These are phyloP conservation scores for Sycobia sp. DNA, from an alignment of 1,140 invertebrate species.

Conservation along the genomic window DNA sequence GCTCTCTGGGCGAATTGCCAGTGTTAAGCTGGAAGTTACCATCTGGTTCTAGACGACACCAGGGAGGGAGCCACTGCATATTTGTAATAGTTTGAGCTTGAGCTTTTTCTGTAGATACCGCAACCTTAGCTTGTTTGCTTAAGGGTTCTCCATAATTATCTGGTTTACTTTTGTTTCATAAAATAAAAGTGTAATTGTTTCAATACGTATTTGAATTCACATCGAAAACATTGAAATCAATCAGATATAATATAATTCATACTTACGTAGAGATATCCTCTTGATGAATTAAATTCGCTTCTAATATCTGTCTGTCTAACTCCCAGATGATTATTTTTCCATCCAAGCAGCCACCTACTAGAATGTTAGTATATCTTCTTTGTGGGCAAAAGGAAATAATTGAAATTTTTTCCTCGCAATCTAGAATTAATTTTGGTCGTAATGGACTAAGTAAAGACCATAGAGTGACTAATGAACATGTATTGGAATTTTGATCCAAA, in stretches of 20 bases:
- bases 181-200: too few species aligned
- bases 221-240: too few species aligned
- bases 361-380: conserved; percentile 63
- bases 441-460: conserved; percentile 74
- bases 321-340: conserved; percentile 77
- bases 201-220: too few species aligned
- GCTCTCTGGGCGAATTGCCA: neutral
- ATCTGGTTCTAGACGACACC: conserved; percentile 62
- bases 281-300: conserved; percentile 40
- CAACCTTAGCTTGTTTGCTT: conserved; percentile 8
- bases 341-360: conserved; percentile 71
- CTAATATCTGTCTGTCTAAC: conserved; percentile 50
- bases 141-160: neutral
- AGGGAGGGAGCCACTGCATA: conserved; percentile 67
- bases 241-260: too few species aligned
- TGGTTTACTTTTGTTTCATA: too few species aligned
- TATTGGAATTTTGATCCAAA: conserved; percentile 45
- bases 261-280: neutral
- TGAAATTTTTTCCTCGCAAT: conserved; percentile 67
- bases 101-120: conserved; percentile 7
- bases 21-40: conserved; percentile 57
- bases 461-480: conserved; percentile 45
- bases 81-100: neutral
- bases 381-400: conserved; percentile 70
- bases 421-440: conserved; percentile 69